These are phyloP conservation scores for Agrypnus murinus DNA, from an alignment of 2,888 invertebrate genomes.

Conservation along the genomic window DNA sequence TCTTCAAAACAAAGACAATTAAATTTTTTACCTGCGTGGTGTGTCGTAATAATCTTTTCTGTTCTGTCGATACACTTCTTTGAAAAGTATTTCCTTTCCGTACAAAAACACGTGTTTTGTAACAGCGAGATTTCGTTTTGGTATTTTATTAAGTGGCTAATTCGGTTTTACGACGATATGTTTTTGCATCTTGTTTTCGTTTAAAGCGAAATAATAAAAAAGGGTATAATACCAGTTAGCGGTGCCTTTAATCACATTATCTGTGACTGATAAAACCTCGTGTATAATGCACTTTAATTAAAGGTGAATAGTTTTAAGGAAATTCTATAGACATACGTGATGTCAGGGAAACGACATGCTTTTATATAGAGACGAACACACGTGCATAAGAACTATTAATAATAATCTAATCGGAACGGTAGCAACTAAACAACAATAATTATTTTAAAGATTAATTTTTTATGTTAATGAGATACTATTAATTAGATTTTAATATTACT, in stretches of 20 bases:
- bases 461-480: neutral
- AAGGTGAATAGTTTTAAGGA: slow-evolving; percentile 24
- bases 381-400: slow-evolving; percentile 30
- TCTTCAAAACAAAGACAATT: slow-evolving; percentile 13
- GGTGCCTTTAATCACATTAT: slow-evolving; percentile 4
- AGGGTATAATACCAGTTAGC: neutral
- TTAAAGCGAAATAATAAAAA: too few species aligned
- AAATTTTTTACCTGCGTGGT: slow-evolving; percentile 6
- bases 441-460: neutral
- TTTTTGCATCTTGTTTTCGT: too few species aligned
- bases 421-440: neutral
- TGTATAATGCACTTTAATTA: slow-evolving; percentile 27
- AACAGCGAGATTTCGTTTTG: neutral
- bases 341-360: too few species aligned
- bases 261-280: neutral
- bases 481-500: slow-evolving; percentile 1
- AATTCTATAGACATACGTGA: neutral
- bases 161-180: slow-evolving; percentile 1
- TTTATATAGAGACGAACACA: neutral
- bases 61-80: slow-evolving; percentile 9
- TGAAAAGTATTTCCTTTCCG: slow-evolving; percentile 8
- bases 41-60: neutral
- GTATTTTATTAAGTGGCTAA: slow-evolving; percentile 8
- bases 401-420: neutral
- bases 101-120: slow-evolving; percentile 4